These are phyloP conservation scores for Phengaris alcon DNA, from an alignment of 2,888 invertebrate species.

Conservation along the genomic window DNA sequence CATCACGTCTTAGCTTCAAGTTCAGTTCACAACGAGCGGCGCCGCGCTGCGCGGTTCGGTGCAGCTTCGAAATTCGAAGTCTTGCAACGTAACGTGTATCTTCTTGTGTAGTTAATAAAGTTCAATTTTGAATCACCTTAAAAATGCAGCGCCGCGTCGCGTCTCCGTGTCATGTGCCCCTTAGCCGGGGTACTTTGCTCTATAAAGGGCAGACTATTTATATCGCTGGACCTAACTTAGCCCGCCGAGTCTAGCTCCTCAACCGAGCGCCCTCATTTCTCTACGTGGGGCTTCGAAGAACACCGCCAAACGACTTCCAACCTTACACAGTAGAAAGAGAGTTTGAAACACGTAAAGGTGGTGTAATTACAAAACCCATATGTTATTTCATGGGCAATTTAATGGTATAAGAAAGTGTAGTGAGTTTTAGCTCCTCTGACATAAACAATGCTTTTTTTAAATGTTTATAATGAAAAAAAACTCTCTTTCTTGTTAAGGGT, in stretches of 20 bases:
- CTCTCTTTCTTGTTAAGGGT: background rate
- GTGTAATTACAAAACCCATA: constrained; percentile 4
- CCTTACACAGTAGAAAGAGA: constrained; percentile 16
- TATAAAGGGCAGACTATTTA: constrained; percentile 27
- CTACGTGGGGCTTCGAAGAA: constrained; percentile 55
- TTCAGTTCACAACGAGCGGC: no score
- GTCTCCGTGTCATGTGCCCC: no score
- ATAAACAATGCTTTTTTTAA: background rate
- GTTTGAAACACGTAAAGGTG: background rate
- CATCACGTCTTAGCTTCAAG: background rate
- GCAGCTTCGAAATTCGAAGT: no score
- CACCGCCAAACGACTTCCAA: constrained; percentile 14
- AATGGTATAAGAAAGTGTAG: constrained; percentile 3
- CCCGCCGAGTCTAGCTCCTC: constrained; percentile 43
- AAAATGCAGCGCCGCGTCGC: no score
- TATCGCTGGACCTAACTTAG: constrained; percentile 35
- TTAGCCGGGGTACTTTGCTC: background rate
- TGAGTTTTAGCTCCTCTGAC: background rate
- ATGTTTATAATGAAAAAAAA: background rate
- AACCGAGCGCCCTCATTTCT: constrained; percentile 55
- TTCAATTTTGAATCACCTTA: no score
- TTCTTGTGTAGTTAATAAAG: no score
- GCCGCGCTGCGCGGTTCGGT: no score
- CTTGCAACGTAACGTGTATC: no score
- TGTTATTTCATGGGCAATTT: constrained; percentile 28